phyloP scores from a whole-genome alignment of 2,113 vertebrate species.

The Rhabdornis inornatus region DNA sequence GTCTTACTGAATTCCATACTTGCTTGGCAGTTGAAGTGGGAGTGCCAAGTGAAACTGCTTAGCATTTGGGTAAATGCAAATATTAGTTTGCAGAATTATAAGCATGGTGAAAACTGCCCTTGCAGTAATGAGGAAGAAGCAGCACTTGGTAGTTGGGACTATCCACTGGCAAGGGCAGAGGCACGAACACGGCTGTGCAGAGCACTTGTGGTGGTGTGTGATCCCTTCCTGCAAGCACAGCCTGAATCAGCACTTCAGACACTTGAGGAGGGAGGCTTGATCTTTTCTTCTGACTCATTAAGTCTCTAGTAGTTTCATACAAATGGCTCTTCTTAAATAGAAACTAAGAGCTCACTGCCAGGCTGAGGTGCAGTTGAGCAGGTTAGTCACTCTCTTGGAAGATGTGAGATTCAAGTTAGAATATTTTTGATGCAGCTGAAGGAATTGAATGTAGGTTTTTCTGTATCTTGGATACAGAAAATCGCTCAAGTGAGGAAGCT shows the following conservation, averaged over 20 bases:
- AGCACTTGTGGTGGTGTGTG: accelerated
- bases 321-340: background rate
- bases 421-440: background rate
- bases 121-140: background rate
- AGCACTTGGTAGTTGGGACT: background rate
- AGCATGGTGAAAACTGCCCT: background rate
- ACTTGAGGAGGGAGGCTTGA: background rate
- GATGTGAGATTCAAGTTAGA: background rate
- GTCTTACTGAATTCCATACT: background rate
- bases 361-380: background rate
- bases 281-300: background rate
- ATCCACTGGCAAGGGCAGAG: accelerated
- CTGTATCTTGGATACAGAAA: background rate
- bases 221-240: background rate
- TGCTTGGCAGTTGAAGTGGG: background rate
- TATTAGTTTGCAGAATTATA: background rate
- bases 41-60: background rate
- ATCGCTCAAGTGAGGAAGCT: background rate
- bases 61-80: background rate
- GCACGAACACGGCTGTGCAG: accelerated
- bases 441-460: background rate
- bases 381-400: slow-evolving; percentile 2
- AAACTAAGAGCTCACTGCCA: background rate
- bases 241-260: background rate
- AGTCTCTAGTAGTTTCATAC: background rate